Conservation (phyloP, 2,113 vertebrate species). For the Leuciscus idus region DNA sequence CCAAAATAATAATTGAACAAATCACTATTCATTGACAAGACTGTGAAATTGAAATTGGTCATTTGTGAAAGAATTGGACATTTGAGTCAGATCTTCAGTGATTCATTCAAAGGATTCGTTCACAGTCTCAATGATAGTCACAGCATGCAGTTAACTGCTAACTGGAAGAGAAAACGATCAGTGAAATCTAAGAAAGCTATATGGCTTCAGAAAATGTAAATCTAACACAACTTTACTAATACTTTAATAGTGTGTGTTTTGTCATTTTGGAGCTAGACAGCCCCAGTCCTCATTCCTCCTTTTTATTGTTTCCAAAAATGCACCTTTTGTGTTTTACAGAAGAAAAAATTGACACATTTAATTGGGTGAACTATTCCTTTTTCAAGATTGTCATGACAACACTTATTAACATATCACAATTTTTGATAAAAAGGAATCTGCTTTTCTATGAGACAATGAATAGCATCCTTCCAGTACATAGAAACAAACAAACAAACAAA, state of each 20-base stretch:
- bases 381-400: background rate
- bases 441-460: constrained; percentile 13
- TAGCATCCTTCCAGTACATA: background rate
- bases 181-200: background rate
- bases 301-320: background rate
- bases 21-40: background rate
- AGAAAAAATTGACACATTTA: background rate
- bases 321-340: background rate
- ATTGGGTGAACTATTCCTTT: background rate
- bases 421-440: background rate
- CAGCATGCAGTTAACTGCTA: background rate
- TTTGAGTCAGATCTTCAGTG: background rate
- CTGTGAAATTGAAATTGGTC: too few relatives aligned
- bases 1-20: background rate
- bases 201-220: background rate
- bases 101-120: background rate
- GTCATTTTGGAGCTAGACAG: background rate
- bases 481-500: background rate
- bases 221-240: background rate
- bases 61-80: background rate
- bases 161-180: background rate
- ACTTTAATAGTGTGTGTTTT: background rate
- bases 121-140: background rate
- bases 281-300: background rate
- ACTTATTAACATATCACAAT: background rate